Evolutionary conservation across 2,113 vertebrate species (phyloP).

Genomic region (Redunca redunca): DNA sequence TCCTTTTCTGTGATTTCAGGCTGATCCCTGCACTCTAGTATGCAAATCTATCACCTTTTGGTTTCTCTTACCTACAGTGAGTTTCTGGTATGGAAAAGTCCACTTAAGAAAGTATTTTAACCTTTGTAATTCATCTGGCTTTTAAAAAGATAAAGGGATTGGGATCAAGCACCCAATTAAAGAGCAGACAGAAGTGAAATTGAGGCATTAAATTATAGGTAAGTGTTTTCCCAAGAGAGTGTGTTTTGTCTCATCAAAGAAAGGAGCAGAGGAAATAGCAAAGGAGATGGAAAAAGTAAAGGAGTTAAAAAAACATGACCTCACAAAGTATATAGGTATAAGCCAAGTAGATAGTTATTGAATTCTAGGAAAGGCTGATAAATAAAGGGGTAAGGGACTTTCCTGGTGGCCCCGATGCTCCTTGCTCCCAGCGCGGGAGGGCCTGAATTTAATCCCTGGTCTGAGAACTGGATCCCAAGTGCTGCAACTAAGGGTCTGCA

Average conservation of each 20-base stretch:
- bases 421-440: background rate
- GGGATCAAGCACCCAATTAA: background rate
- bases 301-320: background rate
- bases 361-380: background rate
- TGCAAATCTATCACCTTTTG: background rate
- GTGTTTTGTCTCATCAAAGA: background rate
- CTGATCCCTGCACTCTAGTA: background rate
- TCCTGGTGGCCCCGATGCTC: background rate
- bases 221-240: background rate
- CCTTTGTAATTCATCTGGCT: background rate
- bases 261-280: background rate
- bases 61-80: background rate
- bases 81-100: background rate
- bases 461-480: background rate
- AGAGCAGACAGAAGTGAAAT: background rate
- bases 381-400: background rate
- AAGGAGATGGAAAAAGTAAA: background rate
- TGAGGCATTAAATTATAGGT: background rate
- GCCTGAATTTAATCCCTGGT: background rate
- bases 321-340: background rate
- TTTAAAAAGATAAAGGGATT: background rate
- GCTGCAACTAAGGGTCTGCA: background rate
- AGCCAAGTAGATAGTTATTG: background rate
- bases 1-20: background rate
- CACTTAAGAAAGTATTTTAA: background rate